Percentiles rank a stretch among this genome's conserved stretches.
phyloP scores from a whole-genome alignment of 2,888 invertebrate species.

The Nephrocerus scutellatus region DNA sequence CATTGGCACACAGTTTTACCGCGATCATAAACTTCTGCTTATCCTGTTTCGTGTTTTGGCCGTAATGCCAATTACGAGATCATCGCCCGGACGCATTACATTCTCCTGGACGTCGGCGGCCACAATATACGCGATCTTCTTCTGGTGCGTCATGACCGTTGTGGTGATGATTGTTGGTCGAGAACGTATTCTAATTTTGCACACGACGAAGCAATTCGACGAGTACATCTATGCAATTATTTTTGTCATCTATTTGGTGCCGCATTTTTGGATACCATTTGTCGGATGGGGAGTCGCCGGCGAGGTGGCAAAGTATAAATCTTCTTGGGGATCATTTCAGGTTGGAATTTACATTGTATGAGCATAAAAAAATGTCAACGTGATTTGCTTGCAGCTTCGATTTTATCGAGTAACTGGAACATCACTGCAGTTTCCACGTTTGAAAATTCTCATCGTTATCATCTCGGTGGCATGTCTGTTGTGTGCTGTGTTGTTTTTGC shows the following conservation, averaged over 20 bases:
- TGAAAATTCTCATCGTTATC: conserved; percentile 55
- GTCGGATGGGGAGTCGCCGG: conserved; percentile 64
- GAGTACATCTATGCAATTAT: conserved; percentile 64
- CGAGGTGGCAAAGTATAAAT: conserved; percentile 63
- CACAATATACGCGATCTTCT: conserved; percentile 59
- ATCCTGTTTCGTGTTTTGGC: conserved; percentile 57
- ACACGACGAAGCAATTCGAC: conserved; percentile 58
- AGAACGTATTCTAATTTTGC: conserved; percentile 56
- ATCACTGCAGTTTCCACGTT: conserved; percentile 55
- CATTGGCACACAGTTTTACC: conserved; percentile 58
- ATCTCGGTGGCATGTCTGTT: conserved; percentile 58
- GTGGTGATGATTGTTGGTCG: conserved; percentile 57
- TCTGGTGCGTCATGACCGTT: conserved; percentile 54
- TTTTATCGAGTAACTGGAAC: conserved; percentile 55
- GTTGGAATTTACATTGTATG: conserved; percentile 36
- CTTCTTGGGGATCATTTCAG: conserved; percentile 62
- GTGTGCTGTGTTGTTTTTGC: conserved; percentile 54
- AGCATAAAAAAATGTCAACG: background rate
- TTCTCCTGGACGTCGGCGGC: conserved; percentile 59
- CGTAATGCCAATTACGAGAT: conserved; percentile 59
- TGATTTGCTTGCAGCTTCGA: conserved; percentile 44
- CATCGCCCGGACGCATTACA: conserved; percentile 53
- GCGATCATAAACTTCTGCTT: conserved; percentile 59
- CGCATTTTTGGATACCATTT: conserved; percentile 62
- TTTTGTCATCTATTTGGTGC: conserved; percentile 59